Conservation (phyloP, 2,888 invertebrate genomes). For the Hirtodrosophila alboralis region DNA sequence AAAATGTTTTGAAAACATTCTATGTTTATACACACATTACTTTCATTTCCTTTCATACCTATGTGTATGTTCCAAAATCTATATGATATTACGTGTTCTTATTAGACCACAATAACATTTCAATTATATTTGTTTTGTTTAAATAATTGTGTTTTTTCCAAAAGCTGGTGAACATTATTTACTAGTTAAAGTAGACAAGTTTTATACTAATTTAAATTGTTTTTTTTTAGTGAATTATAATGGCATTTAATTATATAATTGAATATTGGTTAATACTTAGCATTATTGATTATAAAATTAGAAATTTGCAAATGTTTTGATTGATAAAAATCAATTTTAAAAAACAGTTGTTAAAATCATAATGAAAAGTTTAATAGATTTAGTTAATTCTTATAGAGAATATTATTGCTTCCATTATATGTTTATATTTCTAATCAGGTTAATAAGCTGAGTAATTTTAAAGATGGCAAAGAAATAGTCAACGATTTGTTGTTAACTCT, state of each 20-base stretch:
- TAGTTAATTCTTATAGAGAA: no score
- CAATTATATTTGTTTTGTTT: slow-evolving; percentile 6
- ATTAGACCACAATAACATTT: slow-evolving; percentile 10
- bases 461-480: no score
- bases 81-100: slow-evolving; percentile 5
- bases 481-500: no score
- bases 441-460: no score
- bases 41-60: slow-evolving; percentile 33
- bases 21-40: slow-evolving; percentile 21
- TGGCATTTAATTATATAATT: background rate
- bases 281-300: no score
- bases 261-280: no score
- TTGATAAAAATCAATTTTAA: no score
- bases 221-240: background rate
- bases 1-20: slow-evolving; percentile 42
- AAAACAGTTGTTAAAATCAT: no score
- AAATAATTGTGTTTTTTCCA: background rate
- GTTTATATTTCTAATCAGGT: no score
- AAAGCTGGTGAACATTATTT: slow-evolving; percentile 1
- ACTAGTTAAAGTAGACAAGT: slow-evolving; percentile 4
- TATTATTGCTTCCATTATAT: no score
- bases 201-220: background rate
- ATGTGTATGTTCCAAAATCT: slow-evolving; percentile 2
- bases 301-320: background rate
- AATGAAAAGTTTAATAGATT: no score